Base-by-base conservation (phyloP, 2,888 invertebrate species). In the Volucella inanis region DNA sequence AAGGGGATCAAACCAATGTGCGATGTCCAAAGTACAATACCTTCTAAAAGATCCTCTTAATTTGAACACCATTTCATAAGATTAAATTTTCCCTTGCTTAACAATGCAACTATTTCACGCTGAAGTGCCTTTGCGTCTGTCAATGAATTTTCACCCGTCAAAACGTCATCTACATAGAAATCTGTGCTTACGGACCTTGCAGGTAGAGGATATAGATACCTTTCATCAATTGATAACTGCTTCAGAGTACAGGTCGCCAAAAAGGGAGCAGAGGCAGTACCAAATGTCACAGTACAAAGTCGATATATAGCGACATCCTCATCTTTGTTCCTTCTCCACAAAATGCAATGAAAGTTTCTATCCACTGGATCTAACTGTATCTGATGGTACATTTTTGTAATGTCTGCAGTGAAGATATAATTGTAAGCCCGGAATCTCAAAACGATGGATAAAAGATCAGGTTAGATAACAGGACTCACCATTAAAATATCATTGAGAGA, bases 401-500 rank as follows among this genome's bases (percentile, higher is more conserved):
- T 65, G 38, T 65, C 64, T 11, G 74, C 64, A 3, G 65, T 49
- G n/a, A 65, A 39, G 1, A 65, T 64, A 31, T 47, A 65, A 49
- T 64, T 55, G 54, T 74, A 39, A 11, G 45, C 41, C 4, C 61
- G 70, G 43, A 64, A 70, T 70, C 50, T 62, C n/a, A 77, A 45
- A 12, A 47, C 52, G 12, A 65, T 78, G 10, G 70, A 1, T 18
- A 18, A 18, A 18, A 18, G 18, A 70, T 81, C 74, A 45, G 68
- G 61, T 54, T 76, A 75, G 12, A 83, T 72, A 38, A 55, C 31
- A 10, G 67, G 77, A 4, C 76, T 76, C 1, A 76, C 59, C 70
- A 64, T 57, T 1, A 76, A 31, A 45, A 83, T 61, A 4, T 83
- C 72, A 57, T 83, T 83, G 15, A 78, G 57, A 11, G 18, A n/a